Evolutionary conservation across 2,113 vertebrate genomes (phyloP).

Genomic region (Lamprotornis superbus): DNA sequence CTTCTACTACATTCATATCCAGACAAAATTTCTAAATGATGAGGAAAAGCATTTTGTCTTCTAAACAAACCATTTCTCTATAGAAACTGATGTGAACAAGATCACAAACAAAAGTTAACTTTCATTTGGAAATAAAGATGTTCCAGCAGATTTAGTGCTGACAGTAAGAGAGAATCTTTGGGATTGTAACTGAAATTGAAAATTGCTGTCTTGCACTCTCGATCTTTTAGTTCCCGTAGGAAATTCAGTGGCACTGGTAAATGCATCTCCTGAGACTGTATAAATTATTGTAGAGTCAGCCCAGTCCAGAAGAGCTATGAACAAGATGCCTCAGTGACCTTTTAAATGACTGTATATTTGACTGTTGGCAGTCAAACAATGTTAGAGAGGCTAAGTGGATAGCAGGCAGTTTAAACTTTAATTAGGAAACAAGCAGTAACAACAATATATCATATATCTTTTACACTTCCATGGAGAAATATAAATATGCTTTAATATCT

Average conservation of each 20-base stretch:
- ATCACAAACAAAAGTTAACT: not conserved
- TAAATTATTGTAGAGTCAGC: not conserved
- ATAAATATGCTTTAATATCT: not conserved
- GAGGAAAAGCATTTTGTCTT: not conserved
- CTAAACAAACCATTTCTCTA: not conserved
- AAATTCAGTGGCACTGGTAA: not conserved
- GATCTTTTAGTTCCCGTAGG: not conserved
- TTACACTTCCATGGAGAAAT: not conserved
- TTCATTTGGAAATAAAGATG: not conserved
- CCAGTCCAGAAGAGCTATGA: not conserved
- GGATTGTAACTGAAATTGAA: not conserved
- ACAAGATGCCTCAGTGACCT: slow-evolving; percentile 13
- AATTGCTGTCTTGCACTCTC: not conserved
- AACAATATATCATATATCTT: not conserved
- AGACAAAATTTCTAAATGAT: not conserved
- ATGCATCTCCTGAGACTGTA: not conserved
- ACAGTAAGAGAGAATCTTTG: not conserved
- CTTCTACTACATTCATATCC: not conserved
- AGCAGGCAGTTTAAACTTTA: slow-evolving; percentile 28
- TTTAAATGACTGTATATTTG: not conserved
- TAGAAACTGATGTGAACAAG: not conserved
- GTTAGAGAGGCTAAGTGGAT: not conserved
- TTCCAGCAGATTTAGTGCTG: not conserved
- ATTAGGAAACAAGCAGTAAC: slow-evolving; percentile 1
- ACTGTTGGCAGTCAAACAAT: not conserved